Evolutionary conservation across 1,140 invertebrate species (phyloP).

Genomic region (Lepidotrigona ventralis): DNA sequence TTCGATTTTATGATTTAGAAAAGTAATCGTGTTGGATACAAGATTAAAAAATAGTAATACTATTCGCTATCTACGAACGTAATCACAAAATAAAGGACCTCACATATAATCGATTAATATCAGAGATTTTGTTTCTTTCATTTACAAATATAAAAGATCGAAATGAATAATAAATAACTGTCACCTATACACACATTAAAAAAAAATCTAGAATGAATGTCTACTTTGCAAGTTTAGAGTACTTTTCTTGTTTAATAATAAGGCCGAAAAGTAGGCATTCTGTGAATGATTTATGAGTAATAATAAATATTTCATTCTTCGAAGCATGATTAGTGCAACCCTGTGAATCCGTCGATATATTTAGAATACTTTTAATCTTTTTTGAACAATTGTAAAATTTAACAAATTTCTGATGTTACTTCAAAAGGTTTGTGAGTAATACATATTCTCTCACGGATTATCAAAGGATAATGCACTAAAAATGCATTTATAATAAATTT

Average conservation of each 20-base stretch:
- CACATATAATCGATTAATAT: constrained; percentile 10
- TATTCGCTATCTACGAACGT: constrained; percentile 2
- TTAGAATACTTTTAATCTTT: constrained; percentile 37
- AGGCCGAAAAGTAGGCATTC: constrained; percentile 77
- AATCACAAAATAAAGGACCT: not conserved
- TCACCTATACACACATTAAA: not conserved
- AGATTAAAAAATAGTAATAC: constrained; percentile 29
- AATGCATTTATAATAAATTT: constrained; percentile 19
- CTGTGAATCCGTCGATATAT: constrained; percentile 29
- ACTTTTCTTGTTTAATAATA: constrained; percentile 65
- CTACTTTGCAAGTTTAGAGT: constrained; percentile 9
- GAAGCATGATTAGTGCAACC: constrained; percentile 52
- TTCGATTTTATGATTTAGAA: constrained; percentile 22
- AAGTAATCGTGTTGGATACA: constrained; percentile 8
- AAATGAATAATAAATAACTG: constrained; percentile 23
- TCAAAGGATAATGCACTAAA: constrained; percentile 42
- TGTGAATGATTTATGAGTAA: constrained; percentile 37
- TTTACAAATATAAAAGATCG: not conserved
- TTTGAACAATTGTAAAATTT: constrained; percentile 27
- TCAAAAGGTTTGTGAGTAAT: constrained; percentile 54
- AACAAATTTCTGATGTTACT: constrained; percentile 36
- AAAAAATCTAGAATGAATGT: not conserved
- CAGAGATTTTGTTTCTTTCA: not conserved
- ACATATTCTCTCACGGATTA: constrained; percentile 47
- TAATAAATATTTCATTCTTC: constrained; percentile 32